Percentiles rank a stretch among this genome's conserved stretches.
phyloP scores from a whole-genome alignment of 2,888 invertebrate genomes.

The Cantharis flavilabris region DNA sequence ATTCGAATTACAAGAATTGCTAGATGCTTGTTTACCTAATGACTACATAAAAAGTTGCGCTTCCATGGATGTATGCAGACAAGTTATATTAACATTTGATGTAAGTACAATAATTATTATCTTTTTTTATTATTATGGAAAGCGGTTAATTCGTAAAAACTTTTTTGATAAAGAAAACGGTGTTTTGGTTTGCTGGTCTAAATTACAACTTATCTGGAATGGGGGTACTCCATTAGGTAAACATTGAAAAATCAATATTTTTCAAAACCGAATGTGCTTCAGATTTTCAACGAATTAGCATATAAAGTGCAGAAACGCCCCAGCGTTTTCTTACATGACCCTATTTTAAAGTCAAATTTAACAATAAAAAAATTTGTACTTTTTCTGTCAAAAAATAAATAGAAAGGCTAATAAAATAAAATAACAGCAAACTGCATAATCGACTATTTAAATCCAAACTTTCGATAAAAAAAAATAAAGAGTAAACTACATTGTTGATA shows the following conservation, averaged over 20 bases:
- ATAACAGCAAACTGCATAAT: neutral
- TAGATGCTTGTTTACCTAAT: slow-evolving; percentile 90
- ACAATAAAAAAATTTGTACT: neutral
- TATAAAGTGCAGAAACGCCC: neutral
- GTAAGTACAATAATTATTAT: slow-evolving; percentile 67
- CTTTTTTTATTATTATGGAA: neutral
- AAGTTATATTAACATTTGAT: slow-evolving; percentile 86
- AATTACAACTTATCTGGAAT: no score
- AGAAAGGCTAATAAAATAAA: neutral
- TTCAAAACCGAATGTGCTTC: neutral
- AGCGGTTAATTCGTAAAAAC: neutral
- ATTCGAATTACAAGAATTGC: slow-evolving; percentile 86
- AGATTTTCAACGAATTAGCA: no score
- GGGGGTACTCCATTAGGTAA: no score
- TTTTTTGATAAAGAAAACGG: neutral
- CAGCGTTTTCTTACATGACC: neutral
- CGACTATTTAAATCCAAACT: neutral
- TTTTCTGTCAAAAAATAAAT: neutral
- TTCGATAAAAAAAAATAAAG: neutral
- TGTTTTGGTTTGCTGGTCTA: neutral
- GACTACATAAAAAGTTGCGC: slow-evolving; percentile 95
- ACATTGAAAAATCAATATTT: neutral
- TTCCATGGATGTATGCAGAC: slow-evolving; percentile 88
- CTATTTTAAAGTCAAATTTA: neutral
- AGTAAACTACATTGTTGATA: neutral